These are phyloP conservation scores for Babyrousa celebensis DNA, from an alignment of 2,797 vertebrate species.

Conservation along the genomic window DNA sequence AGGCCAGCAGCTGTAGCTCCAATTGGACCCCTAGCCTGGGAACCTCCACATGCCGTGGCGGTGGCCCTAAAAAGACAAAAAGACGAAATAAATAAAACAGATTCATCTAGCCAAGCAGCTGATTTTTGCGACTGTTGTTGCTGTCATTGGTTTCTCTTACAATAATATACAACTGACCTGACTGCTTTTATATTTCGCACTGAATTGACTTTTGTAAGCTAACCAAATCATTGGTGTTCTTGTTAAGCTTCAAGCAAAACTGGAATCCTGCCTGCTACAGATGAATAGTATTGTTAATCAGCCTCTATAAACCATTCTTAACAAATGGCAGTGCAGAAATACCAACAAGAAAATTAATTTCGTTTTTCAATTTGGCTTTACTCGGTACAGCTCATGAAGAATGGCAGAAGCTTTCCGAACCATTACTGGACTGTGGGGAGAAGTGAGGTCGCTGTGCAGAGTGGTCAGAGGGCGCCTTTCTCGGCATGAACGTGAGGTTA, in stretches of 20 bases:
- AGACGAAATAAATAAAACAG: too few species aligned
- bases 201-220: background rate
- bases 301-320: slow-evolving; percentile 33
- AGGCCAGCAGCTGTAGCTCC: too few species aligned
- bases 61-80: too few species aligned
- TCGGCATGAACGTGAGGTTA: background rate
- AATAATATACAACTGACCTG: background rate
- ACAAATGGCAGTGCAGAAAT: background rate
- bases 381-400: background rate
- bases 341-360: background rate
- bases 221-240: background rate
- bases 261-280: slow-evolving; percentile 34
- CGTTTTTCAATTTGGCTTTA: slow-evolving; percentile 21
- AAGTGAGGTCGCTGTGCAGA: background rate
- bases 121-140: background rate
- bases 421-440: background rate
- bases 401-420: background rate
- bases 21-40: too few species aligned
- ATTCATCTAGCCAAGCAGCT: background rate
- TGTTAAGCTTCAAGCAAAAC: background rate
- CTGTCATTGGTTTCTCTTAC: background rate
- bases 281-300: slow-evolving; percentile 42
- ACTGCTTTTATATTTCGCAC: slow-evolving; percentile 5
- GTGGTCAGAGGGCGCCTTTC: background rate
- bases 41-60: too few species aligned